Percentiles rank a stretch among this genome's conserved stretches.
Conservation (phyloP, 2,888 invertebrate species). For the Cynaeus angustus region DNA sequence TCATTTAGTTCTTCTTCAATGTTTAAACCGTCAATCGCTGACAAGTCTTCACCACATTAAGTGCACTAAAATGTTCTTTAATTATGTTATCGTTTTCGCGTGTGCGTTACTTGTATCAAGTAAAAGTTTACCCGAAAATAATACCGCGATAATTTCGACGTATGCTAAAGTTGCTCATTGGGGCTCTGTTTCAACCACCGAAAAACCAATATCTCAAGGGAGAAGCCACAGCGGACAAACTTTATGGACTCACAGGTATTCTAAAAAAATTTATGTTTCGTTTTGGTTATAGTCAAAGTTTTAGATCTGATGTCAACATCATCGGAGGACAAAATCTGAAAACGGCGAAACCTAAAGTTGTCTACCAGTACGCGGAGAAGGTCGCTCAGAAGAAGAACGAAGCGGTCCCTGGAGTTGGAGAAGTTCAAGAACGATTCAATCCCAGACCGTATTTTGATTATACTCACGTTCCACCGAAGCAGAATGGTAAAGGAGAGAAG, state of each 20-base stretch:
- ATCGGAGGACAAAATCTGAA: constrained; percentile 62
- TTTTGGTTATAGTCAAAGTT: constrained; percentile 12
- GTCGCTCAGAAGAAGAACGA: constrained; percentile 51
- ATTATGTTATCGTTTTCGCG: constrained; percentile 32
- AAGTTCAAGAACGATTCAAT: constrained; percentile 69
- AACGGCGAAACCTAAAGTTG: constrained; percentile 55
- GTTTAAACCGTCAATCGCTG: constrained; percentile 48
- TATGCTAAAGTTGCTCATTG: constrained; percentile 69
- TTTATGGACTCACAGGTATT: constrained; percentile 67
- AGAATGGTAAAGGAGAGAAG: constrained; percentile 5
- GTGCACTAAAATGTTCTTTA: constrained; percentile 42
- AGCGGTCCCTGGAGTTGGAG: constrained; percentile 65
- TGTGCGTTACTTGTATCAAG: constrained; percentile 48
- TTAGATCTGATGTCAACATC: constrained; percentile 64
- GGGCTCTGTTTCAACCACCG: constrained; percentile 57
- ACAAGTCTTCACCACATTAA: constrained; percentile 45
- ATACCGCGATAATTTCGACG: constrained; percentile 62
- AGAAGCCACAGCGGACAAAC: constrained; percentile 63
- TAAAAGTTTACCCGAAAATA: constrained; percentile 57
- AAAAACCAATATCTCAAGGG: constrained; percentile 55
- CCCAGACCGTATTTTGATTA: constrained; percentile 68
- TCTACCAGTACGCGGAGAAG: constrained; percentile 59
- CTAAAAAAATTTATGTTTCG: constrained; percentile 22
- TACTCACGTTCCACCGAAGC: constrained; percentile 46
- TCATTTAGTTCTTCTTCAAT: constrained; percentile 47